Evolutionary conservation across 2,113 vertebrate genomes (phyloP), one percentile per base, ranked within the genome.

Genomic region (Morone chrysops): DNA sequence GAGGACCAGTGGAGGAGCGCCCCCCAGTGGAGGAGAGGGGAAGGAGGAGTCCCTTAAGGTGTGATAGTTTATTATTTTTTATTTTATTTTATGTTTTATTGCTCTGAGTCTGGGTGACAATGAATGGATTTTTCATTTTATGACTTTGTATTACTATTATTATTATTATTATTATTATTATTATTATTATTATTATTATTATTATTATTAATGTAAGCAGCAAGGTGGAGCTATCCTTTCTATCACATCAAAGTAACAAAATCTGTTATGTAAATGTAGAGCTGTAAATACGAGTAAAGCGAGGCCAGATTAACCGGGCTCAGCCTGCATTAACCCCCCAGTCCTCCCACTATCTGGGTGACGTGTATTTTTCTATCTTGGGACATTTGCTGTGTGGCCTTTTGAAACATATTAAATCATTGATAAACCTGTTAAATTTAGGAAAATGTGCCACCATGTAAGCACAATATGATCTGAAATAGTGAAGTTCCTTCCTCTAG

Each of bases 1-100:
- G 83, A 70, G 72, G 53, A 7, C 89, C 94, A 88, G 93, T 81
- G 92, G 68, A 73, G 89, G 92, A 96, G 96, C 95, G 95, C 96
- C 96, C 62, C 92, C 96, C 91, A 91, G 95, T 92, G 97, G 95
- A 69, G 47, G 38, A 65, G 8, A 48, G 18, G 6, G 63, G 41
- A 6, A 45, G 10, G 16, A 17, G 17, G n/a, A 14, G n/a, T 8
- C 8, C 57, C 43, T 62, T 43, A 22, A 43, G 31, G 20, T 18
- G 59, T 17, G 5, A 10, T 2, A 10, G 18, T 8, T 50, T 25
- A 3, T 16, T 9, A 16, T 36, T 59, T n/a, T 22, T 63, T 8
- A 4, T 9, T 18, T 48, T 51, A 3, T 25, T 2, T 36, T 18
- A 7, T 69, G 12, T 66, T 31, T 1, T 31, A 31, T 18, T 54